Base-by-base conservation (phyloP, 2,888 invertebrate species). In the Caenorhabditis uteleia region DNA sequence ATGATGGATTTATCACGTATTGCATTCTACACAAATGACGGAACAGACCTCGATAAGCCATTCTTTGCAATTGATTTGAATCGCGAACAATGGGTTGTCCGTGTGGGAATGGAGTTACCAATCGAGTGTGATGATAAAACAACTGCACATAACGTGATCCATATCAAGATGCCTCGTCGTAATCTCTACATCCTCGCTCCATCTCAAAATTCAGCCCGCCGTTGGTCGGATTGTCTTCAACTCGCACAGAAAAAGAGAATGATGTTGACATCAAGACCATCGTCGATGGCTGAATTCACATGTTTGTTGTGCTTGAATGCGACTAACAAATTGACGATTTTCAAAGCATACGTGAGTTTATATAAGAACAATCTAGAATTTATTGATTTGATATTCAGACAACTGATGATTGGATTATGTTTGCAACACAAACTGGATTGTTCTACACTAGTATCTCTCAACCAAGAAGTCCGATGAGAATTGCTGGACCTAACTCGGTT, bases 371-470 rank as follows among this genome's bases (percentile, higher is more conserved):
- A n/a, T n/a, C n/a, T 21, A 26, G n/a, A 43, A 43, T 5, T 8
- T 5, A 16, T 10, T 47, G 8, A 18, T 44, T 26, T 14, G 26
- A 33, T 27, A 56, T 65, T 5, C 56, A 67, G 70, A 56, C 56
- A 3, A 47, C 71, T 18, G 70, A 75, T 25, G 78, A 75, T 36
- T 76, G 67, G 60, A 66, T 77, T 10, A 50, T 78, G 39, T 69
- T 78, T 53, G 78, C 75, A 29, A 72, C 77, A 12, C 69, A 76
- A 25, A 72, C 74, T 21, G 79, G 79, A 4, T 59, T 79, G 40
- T 79, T 78, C 66, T 78, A 70, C 60, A 77, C 79, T 16, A 54
- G 44, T 31, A 36, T 69, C 33, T 47, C 62, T n/a, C 53, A 60
- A 27, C 71, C 72, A 10, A 46, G 75, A n/a, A 54, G 65, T 14